Evolutionary conservation across 2,888 invertebrate genomes (phyloP).

Genomic region (Aphidius colemani): DNA sequence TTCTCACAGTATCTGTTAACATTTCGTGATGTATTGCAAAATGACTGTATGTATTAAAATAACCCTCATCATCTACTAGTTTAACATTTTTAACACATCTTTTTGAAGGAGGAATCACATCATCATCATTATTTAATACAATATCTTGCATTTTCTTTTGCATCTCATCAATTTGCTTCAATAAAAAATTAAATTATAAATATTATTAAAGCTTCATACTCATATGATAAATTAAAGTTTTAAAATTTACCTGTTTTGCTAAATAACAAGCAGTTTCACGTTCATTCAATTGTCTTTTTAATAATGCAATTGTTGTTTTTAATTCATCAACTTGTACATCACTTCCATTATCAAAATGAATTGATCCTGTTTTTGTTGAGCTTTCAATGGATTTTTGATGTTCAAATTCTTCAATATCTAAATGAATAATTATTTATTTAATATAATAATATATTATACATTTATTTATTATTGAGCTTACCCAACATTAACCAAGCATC

Average conservation of each 20-base stretch:
- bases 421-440: conserved; percentile 1
- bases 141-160: conserved; percentile 52
- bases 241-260: conserved; percentile 51
- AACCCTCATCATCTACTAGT: conserved; percentile 73
- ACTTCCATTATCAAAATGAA: conserved; percentile 67
- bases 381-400: conserved; percentile 24
- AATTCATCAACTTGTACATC: conserved; percentile 68
- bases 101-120: conserved; percentile 21
- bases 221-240: background rate
- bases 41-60: conserved; percentile 85
- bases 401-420: conserved; percentile 31
- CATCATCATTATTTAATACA: conserved; percentile 48
- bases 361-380: conserved; percentile 58
- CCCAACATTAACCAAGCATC: conserved; percentile 87
- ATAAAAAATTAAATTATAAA: conserved; percentile 24
- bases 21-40: conserved; percentile 93
- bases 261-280: conserved; percentile 49
- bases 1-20: conserved; percentile 86
- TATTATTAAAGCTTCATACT: background rate
- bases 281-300: conserved; percentile 67
- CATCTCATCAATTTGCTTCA: conserved; percentile 56
- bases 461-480: conserved; percentile 49
- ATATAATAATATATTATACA: background rate
- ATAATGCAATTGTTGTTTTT: conserved; percentile 65
- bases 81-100: conserved; percentile 61